phyloP scores from a whole-genome alignment of 2,888 invertebrate species.

The Zeuzera pyrina region DNA sequence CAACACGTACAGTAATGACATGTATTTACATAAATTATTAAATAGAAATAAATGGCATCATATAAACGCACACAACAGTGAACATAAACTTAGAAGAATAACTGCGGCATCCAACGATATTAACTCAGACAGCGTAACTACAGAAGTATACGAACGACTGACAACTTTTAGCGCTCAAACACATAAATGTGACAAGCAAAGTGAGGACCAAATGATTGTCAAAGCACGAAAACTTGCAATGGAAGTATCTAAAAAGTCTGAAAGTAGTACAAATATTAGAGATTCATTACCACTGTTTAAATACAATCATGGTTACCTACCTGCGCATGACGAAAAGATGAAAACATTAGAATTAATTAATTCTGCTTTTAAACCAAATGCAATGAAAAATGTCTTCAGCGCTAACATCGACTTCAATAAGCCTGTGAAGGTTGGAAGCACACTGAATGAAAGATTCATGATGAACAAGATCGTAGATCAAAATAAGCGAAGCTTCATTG shows the following conservation, averaged over 20 bases:
- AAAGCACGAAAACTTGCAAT: constrained; percentile 38
- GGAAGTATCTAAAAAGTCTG: constrained; percentile 39
- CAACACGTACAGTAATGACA: constrained; percentile 20
- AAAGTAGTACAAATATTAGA: constrained; percentile 23
- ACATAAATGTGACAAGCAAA: constrained; percentile 20
- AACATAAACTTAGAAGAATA: constrained; percentile 41
- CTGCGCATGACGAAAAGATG: constrained; percentile 21
- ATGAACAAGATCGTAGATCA: constrained; percentile 37
- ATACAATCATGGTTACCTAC: constrained; percentile 48
- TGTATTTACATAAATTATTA: constrained; percentile 39
- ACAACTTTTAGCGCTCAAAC: constrained; percentile 31
- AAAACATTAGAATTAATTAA: constrained; percentile 16
- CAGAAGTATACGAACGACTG: constrained; percentile 27
- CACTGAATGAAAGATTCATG: constrained; percentile 44
- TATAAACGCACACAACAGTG: constrained; percentile 47
- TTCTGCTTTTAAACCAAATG: constrained; percentile 7
- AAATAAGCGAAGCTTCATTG: constrained; percentile 45
- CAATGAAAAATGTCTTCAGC: constrained; percentile 12
- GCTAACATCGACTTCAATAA: constrained; percentile 34
- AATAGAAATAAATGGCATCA: constrained; percentile 54
- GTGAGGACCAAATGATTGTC: constrained; percentile 25
- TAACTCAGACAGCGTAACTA: constrained; percentile 16
- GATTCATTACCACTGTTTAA: constrained; percentile 41
- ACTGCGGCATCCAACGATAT: constrained; percentile 25
- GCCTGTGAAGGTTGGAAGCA: constrained; percentile 54